Evolutionary conservation across 2,888 invertebrate species (phyloP).

Genomic region (Mythimna impura): DNA sequence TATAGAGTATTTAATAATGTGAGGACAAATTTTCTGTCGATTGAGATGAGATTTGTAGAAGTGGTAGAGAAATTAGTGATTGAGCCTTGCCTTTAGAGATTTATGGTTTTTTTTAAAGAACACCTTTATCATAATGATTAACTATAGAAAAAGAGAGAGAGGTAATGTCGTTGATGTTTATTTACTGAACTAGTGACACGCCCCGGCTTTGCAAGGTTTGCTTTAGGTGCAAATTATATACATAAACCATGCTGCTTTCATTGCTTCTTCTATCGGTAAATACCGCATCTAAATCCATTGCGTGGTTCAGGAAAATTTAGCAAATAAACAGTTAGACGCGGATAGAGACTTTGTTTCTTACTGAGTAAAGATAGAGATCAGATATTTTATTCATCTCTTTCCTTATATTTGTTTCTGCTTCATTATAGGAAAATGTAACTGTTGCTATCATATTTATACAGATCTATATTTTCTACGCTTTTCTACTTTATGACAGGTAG

Average conservation of each 20-base stretch:
- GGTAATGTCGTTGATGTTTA: background rate
- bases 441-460: background rate
- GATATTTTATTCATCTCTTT: background rate
- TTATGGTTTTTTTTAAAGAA: background rate
- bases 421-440: background rate
- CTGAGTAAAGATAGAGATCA: no score
- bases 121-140: no score
- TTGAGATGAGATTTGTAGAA: background rate
- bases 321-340: no score
- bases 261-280: no score
- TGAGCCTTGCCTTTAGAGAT: background rate
- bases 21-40: slow-evolving; percentile 28
- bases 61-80: slow-evolving; percentile 6
- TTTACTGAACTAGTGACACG: background rate
- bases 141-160: background rate
- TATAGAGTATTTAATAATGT: slow-evolving; percentile 47
- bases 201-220: no score
- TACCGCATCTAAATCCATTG: no score
- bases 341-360: no score
- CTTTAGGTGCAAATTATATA: no score
- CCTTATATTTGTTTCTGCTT: background rate
- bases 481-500: background rate
- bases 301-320: no score
- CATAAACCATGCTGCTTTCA: no score
- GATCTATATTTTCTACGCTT: slow-evolving; percentile 4